Conservation (phyloP, 2,888 invertebrate genomes). For the Girardia tigrina region DNA sequence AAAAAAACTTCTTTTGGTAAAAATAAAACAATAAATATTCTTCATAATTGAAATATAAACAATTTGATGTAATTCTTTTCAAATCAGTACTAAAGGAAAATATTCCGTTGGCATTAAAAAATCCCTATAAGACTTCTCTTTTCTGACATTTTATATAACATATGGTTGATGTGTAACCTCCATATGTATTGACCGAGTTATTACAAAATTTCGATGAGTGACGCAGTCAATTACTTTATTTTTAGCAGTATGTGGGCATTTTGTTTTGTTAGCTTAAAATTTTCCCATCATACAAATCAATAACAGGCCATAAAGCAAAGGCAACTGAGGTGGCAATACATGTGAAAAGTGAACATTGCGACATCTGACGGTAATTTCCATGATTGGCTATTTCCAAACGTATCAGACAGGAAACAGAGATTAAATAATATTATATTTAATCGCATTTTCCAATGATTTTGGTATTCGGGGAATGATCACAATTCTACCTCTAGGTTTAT, state of each 20-base stretch:
- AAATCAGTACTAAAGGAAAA: no score
- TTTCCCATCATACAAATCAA: constrained; percentile 14
- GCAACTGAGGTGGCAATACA: not conserved
- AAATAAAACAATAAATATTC: no score
- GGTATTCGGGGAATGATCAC: not conserved
- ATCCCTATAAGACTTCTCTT: not conserved
- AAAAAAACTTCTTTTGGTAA: no score
- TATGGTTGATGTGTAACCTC: not conserved
- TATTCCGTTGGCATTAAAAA: not conserved
- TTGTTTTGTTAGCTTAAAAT: constrained; percentile 2
- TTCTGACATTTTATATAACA: not conserved
- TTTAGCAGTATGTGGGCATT: constrained; percentile 19
- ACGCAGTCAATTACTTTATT: constrained; percentile 20
- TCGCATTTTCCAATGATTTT: not conserved
- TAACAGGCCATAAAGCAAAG: not conserved
- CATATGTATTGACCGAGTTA: not conserved
- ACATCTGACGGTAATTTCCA: constrained; percentile 15
- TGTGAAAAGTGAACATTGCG: constrained; percentile 1
- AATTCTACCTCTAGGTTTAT: not conserved
- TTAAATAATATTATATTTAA: constrained; percentile 10
- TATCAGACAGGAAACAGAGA: constrained; percentile 1
- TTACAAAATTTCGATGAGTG: not conserved
- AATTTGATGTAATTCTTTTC: no score
- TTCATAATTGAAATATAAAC: no score
- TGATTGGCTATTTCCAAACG: constrained; percentile 11